phyloP scores from a whole-genome alignment of 2,888 invertebrate species.

The Brenthis daphne region DNA sequence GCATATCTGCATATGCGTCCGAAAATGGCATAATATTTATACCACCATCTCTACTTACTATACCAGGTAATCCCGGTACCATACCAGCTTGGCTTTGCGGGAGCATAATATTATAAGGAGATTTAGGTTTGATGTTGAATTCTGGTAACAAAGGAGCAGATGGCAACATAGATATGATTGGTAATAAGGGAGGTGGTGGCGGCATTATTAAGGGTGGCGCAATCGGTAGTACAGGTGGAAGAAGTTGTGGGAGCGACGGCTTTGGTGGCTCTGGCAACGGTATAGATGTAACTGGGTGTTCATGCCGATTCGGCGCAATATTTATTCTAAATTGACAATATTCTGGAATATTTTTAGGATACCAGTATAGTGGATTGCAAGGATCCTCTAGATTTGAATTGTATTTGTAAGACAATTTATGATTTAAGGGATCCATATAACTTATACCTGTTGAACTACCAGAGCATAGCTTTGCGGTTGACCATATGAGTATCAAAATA shows the following conservation, averaged over 20 bases:
- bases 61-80: conserved; percentile 63
- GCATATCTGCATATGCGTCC: conserved; percentile 63
- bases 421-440: conserved; percentile 50
- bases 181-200: conserved; percentile 19
- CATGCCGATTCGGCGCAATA: neutral
- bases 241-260: conserved; percentile 37
- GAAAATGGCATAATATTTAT: conserved; percentile 72
- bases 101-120: conserved; percentile 5
- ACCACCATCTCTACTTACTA: conserved; percentile 62
- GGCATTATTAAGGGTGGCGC: conserved; percentile 26
- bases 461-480: conserved; percentile 42
- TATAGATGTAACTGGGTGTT: neutral
- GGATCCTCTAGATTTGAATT: conserved; percentile 48
- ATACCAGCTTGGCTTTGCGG: conserved; percentile 48
- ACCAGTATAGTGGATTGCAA: conserved; percentile 71
- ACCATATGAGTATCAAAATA: neutral
- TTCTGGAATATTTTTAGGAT: conserved; percentile 50
- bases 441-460: conserved; percentile 50
- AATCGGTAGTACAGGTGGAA: conserved; percentile 31
- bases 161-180: conserved; percentile 32
- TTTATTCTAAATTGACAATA: conserved; percentile 44
- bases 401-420: conserved; percentile 25
- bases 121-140: neutral
- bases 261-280: conserved; percentile 1
- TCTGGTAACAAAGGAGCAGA: conserved; percentile 19